These are phyloP conservation scores for Pteropus rufus DNA, from an alignment of 2,797 vertebrate species.

Conservation along the genomic window DNA sequence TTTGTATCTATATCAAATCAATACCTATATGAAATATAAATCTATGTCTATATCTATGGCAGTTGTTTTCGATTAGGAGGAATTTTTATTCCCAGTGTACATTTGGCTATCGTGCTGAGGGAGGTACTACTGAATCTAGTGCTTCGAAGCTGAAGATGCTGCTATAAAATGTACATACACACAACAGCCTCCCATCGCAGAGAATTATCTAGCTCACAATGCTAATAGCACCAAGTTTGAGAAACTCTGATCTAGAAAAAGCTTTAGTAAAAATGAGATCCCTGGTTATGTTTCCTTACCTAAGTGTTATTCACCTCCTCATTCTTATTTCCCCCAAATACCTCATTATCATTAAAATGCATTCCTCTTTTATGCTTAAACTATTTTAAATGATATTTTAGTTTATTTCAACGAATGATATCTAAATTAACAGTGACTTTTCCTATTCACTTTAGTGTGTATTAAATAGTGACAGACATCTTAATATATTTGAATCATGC, in stretches of 20 bases:
- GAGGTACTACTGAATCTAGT: neutral
- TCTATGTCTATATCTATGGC: neutral
- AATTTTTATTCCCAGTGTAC: neutral
- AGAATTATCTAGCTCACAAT: neutral
- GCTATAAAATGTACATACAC: neutral
- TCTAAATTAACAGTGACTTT: neutral
- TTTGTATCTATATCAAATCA: neutral
- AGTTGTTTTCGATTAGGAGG: neutral
- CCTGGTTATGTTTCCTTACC: neutral
- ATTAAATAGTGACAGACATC: neutral
- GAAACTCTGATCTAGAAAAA: neutral
- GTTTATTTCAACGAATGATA: neutral
- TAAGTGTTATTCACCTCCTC: neutral
- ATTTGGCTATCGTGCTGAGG: neutral
- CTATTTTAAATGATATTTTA: neutral
- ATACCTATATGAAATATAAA: neutral
- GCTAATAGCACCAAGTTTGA: neutral
- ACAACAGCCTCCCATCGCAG: neutral
- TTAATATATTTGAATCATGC: neutral
- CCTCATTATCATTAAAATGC: neutral
- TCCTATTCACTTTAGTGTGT: neutral
- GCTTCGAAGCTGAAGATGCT: neutral
- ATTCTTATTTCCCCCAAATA: neutral
- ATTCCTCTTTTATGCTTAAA: neutral
- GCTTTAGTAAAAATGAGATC: neutral